A percentile compares a stretch with the other conserved stretches of the same genome.
Conservation (phyloP, 2,113 vertebrate species). For the Aplodontia rufa region DNA sequence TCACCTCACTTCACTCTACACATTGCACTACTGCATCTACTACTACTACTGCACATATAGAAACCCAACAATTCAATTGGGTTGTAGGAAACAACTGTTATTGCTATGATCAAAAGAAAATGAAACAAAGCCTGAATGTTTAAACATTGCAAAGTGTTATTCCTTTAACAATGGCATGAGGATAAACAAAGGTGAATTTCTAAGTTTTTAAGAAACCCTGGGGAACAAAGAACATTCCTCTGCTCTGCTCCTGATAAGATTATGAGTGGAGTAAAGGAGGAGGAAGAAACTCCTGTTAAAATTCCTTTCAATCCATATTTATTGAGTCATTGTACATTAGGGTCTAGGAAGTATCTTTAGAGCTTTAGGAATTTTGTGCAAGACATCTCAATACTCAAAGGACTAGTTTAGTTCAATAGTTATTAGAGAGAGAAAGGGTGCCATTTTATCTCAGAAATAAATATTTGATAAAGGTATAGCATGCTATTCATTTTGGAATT, state of each 20-base stretch:
- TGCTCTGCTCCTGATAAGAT: background rate
- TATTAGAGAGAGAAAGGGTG: background rate
- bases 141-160: background rate
- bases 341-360: background rate
- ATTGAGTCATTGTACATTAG: background rate
- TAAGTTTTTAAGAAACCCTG: background rate
- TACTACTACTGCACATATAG: too few relatives aligned
- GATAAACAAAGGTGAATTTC: background rate
- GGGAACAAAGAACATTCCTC: background rate
- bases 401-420: background rate
- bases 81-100: slow-evolving; percentile 14
- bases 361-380: background rate
- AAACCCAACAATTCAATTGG: background rate
- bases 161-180: background rate
- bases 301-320: background rate
- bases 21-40: background rate
- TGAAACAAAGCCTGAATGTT: background rate
- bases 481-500: background rate
- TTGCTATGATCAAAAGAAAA: background rate
- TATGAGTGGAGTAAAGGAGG: background rate
- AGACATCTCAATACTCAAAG: background rate
- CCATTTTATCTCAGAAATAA: background rate
- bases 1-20: background rate
- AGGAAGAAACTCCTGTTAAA: background rate
- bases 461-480: background rate